These are phyloP conservation scores for Cirrhinus molitorella DNA, from an alignment of 2,797 vertebrate species.

Conservation along the genomic window DNA sequence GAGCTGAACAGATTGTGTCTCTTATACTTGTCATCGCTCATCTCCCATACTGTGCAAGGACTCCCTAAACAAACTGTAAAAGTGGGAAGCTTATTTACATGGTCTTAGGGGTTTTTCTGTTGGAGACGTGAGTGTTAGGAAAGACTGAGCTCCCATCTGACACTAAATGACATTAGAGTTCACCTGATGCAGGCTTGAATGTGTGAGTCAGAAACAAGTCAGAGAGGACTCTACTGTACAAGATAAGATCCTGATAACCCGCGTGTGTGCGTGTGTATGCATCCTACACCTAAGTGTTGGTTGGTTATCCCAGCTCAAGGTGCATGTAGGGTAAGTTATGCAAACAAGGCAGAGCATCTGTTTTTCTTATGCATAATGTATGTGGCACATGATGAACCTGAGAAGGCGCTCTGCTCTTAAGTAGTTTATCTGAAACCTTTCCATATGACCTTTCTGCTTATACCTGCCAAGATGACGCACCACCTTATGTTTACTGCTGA, in stretches of 20 bases:
- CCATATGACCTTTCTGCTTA: slow-evolving; percentile 50
- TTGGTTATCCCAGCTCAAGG: slow-evolving; percentile 45
- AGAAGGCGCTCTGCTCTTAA: slow-evolving; percentile 42
- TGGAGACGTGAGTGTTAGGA: background rate
- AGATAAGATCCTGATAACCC: background rate
- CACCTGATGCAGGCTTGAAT: background rate
- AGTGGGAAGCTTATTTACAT: slow-evolving; percentile 25
- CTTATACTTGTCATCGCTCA: slow-evolving; percentile 36
- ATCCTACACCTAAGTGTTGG: slow-evolving; percentile 32
- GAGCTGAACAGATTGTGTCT: slow-evolving; percentile 29
- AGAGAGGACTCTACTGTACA: slow-evolving; percentile 57
- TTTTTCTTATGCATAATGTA: slow-evolving; percentile 63
- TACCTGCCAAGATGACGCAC: slow-evolving; percentile 46
- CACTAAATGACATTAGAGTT: background rate
- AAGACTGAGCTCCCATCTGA: slow-evolving; percentile 1
- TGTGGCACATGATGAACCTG: slow-evolving; percentile 52
- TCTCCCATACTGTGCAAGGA: slow-evolving; percentile 59
- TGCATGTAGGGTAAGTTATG: slow-evolving; percentile 60
- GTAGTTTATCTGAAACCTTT: slow-evolving; percentile 56
- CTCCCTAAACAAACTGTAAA: slow-evolving; percentile 17
- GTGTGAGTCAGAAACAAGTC: slow-evolving; percentile 9
- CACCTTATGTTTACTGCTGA: slow-evolving; percentile 45
- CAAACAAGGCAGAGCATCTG: slow-evolving; percentile 57
- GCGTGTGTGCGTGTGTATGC: background rate
- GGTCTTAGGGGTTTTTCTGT: slow-evolving; percentile 1